Evolutionary conservation across 2,888 invertebrate genomes (phyloP).

Genomic region (Zygaena filipendulae): DNA sequence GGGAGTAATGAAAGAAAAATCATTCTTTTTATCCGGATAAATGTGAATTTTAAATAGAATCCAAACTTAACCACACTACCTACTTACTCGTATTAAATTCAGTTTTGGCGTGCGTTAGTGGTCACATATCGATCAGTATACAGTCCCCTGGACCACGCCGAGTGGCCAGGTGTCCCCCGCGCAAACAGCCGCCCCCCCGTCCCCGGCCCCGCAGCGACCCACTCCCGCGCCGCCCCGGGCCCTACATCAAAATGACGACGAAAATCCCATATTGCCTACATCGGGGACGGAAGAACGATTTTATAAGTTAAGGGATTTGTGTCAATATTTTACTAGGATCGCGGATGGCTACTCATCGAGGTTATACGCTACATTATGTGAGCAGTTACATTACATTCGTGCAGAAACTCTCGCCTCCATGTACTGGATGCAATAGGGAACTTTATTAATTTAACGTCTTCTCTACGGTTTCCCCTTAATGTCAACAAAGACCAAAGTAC

Average conservation of each 20-base stretch:
- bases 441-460: constrained; percentile 53
- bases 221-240: constrained; percentile 38
- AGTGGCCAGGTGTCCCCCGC: constrained; percentile 57
- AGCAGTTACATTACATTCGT: constrained; percentile 12
- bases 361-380: constrained; percentile 26
- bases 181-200: constrained; percentile 42
- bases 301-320: constrained; percentile 69
- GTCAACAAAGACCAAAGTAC: constrained; percentile 27
- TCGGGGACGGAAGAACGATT: constrained; percentile 60
- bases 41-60: too few relatives aligned
- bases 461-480: constrained; percentile 24
- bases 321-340: constrained; percentile 68
- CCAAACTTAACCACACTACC: too few relatives aligned
- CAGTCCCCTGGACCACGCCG: constrained; percentile 27
- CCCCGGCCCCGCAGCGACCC: constrained; percentile 17
- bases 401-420: constrained; percentile 11
- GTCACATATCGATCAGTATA: constrained; percentile 47
- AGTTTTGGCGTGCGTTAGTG: too few relatives aligned
- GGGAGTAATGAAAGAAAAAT: too few relatives aligned
- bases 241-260: constrained; percentile 60
- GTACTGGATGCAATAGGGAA: constrained; percentile 26
- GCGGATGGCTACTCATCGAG: constrained; percentile 28
- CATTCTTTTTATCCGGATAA: too few relatives aligned
- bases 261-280: constrained; percentile 65
- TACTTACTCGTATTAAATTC: too few relatives aligned